phyloP scores from a whole-genome alignment of 2,113 vertebrate species.

The Neopipo cinnamomea region DNA sequence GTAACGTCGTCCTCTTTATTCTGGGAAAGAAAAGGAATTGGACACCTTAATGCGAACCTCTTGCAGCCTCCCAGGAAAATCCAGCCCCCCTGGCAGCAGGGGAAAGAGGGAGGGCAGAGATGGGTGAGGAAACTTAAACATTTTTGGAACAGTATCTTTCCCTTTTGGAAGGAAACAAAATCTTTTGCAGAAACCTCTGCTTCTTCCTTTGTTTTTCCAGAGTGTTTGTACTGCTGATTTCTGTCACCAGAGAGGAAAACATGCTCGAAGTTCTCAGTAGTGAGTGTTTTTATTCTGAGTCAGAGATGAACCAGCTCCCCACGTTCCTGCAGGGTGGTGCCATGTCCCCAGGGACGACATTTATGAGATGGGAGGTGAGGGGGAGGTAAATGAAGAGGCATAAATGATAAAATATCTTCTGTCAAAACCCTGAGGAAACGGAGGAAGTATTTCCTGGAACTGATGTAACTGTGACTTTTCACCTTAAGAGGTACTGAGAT shows the following conservation, averaged over 20 bases:
- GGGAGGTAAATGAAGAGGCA: not conserved
- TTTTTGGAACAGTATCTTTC: not conserved
- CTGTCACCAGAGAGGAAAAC: not conserved
- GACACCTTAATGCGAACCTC: not conserved
- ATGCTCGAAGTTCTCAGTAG: not conserved
- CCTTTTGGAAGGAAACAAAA: not conserved
- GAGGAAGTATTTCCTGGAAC: not conserved
- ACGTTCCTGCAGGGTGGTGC: not conserved
- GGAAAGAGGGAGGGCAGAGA: not conserved
- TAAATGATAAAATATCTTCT: not conserved
- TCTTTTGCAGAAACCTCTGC: not conserved
- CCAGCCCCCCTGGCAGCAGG: not conserved
- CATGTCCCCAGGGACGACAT: not conserved
- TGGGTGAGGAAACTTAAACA: not conserved
- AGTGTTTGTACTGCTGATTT: not conserved
- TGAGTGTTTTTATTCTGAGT: not conserved
- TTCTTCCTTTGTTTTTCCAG: not conserved
- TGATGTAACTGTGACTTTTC: not conserved
- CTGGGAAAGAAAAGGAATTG: constrained; percentile 63
- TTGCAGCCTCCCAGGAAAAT: not conserved
- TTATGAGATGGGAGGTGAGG: not conserved
- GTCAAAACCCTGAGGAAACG: not conserved
- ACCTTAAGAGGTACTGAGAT: not conserved
- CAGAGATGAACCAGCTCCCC: not conserved
- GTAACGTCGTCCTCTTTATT: constrained; percentile 85